Base-by-base conservation (phyloP, 2,113 vertebrate species). In the Chaenocephalus aceratus region DNA sequence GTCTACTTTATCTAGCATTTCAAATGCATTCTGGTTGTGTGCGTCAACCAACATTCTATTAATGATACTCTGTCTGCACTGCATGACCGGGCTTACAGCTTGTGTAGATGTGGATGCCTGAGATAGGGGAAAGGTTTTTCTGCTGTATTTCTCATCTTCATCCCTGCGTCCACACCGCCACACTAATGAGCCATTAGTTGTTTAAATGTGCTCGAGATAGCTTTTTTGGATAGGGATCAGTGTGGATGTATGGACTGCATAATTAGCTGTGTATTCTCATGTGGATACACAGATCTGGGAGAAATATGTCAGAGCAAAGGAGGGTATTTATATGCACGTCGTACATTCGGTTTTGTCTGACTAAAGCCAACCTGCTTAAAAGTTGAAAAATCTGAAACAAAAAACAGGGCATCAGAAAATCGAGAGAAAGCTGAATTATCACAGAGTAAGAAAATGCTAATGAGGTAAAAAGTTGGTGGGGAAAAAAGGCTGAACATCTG, bases 161-260 rank as follows among this genome's bases (percentile, higher is more conserved):
- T 9, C 57, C 34, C 60, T 56, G 68, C 64, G 16, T 84, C 64
- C 65, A 72, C 69, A 72, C 58, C 4, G 18, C 54, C 0, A 4
- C 81, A 45, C 72, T 82, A 85, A 89, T 60, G 87, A 89, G 79
- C 76, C 53, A 34, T 85, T 83, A 79, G 65, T 52, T 62, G 72
- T 63, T 59, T 51, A 74, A 79, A 70, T 63, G 72, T 44, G 72
- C 79, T 56, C 26, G 1, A 60, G 41, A 72, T 77, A 56, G 74
- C 62, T 72, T 61, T 45, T 56, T n/a, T 46, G 59, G 48, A 41
- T 58, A 3, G 23, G 74, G 4, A 41, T 77, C n/a, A 4, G 30
- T 57, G 78, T 41, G 56, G 45, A 72, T 51, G n/a, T 69, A 72
- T 71, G 45, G 65, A 61, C 52, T 64, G 5, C 0, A 52, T 82